Percentiles rank a stretch among this genome's conserved stretches.
Evolutionary conservation across 2,888 invertebrate genomes (phyloP).

Genomic region (Agrochola lota): DNA sequence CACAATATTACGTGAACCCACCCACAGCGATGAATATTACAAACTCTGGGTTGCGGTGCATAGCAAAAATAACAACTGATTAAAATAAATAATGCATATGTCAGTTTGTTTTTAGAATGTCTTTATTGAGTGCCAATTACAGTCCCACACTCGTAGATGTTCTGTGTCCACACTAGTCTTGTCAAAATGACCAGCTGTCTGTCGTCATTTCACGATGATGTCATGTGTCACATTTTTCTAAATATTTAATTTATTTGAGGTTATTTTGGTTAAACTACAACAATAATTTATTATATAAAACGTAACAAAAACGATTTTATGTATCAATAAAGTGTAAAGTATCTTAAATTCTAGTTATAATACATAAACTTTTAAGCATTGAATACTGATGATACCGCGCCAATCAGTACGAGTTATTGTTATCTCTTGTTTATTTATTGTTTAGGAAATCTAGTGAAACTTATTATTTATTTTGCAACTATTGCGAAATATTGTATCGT

Average conservation of each 20-base stretch:
- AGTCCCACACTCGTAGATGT: slow-evolving; percentile 32
- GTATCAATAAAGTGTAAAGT: background rate
- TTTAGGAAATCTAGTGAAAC: slow-evolving; percentile 15
- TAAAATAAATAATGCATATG: too few relatives aligned
- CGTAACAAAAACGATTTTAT: too few relatives aligned
- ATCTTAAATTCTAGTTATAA: background rate
- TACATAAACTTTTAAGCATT: background rate
- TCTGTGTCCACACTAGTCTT: too few relatives aligned
- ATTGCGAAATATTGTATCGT: background rate
- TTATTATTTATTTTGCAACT: background rate
- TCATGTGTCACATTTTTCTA: slow-evolving; percentile 27
- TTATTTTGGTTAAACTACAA: slow-evolving; percentile 9
- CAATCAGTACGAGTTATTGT: background rate
- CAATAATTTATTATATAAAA: background rate
- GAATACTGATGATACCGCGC: background rate
- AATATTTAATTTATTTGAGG: slow-evolving; percentile 7
- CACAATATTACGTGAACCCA: background rate
- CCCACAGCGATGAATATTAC: too few relatives aligned
- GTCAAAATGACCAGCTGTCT: slow-evolving; percentile 30
- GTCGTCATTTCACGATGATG: slow-evolving; percentile 4
- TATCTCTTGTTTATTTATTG: slow-evolving; percentile 1
- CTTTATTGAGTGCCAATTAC: too few relatives aligned
- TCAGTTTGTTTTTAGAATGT: too few relatives aligned
- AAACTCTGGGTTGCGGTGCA: too few relatives aligned
- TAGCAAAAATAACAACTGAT: too few relatives aligned